These are phyloP conservation scores for Cryptosula pallasiana DNA, from an alignment of 2,888 invertebrate genomes.

Conservation along the genomic window DNA sequence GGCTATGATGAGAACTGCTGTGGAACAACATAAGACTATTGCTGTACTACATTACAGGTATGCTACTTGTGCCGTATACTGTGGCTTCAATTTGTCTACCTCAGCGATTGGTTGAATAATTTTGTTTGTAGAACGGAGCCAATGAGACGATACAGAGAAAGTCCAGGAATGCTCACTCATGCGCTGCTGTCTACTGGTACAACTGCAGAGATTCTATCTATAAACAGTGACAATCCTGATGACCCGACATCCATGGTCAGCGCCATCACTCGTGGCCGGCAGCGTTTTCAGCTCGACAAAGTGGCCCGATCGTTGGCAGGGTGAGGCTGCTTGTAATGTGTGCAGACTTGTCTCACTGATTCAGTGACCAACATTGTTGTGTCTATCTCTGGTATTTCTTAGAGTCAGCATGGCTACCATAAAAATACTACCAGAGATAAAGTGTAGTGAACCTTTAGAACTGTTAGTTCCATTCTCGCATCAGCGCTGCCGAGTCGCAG, in stretches of 20 bases:
- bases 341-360: too few species aligned
- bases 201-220: constrained; percentile 65
- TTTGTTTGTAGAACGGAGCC: too few species aligned
- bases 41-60: constrained; percentile 58
- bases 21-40: constrained; percentile 61
- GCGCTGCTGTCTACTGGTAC: constrained; percentile 54
- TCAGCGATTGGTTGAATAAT: too few species aligned
- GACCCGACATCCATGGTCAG: constrained; percentile 58
- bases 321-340: too few species aligned
- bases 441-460: constrained; percentile 59
- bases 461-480: constrained; percentile 48
- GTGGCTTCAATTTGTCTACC: too few species aligned
- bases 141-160: too few species aligned
- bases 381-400: too few species aligned
- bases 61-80: background rate
- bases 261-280: constrained; percentile 64
- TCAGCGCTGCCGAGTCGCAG: background rate
- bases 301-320: background rate
- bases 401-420: constrained; percentile 61
- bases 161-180: too few species aligned
- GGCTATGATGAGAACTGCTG: constrained; percentile 60
- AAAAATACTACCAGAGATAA: constrained; percentile 65
- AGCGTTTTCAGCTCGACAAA: constrained; percentile 65
- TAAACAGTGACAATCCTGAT: constrained; percentile 54
- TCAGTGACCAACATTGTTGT: too few species aligned